Conservation (phyloP, 1,140 invertebrate species). For the Brachionus calyciflorus region DNA sequence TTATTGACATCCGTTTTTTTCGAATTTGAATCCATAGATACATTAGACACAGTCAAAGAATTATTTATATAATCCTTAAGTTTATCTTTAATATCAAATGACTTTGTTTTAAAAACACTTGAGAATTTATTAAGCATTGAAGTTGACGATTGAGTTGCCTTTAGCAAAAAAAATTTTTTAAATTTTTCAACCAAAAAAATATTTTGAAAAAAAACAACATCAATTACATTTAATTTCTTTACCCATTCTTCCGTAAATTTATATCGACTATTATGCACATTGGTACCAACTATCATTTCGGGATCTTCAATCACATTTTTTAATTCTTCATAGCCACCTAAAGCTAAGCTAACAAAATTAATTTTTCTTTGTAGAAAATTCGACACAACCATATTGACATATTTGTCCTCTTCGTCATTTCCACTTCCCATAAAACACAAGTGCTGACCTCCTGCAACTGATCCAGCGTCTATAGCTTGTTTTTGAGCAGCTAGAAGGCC, state of each 20-base stretch:
- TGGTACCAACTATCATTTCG: constrained; percentile 47
- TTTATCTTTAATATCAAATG: constrained; percentile 85
- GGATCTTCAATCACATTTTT: constrained; percentile 2
- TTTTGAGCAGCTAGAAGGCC: constrained; percentile 82
- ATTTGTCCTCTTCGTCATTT: constrained; percentile 91
- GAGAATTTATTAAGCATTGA: constrained; percentile 59
- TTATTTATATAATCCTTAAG: constrained; percentile 86
- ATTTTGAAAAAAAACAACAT: constrained; percentile 68
- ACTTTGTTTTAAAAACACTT: constrained; percentile 77
- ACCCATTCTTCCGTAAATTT: constrained; percentile 64
- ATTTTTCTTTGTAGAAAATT: constrained; percentile 91
- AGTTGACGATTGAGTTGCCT: constrained; percentile 49
- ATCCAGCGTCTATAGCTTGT: constrained; percentile 80
- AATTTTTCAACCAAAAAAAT: constrained; percentile 63
- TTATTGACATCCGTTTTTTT: neutral
- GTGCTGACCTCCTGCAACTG: constrained; percentile 87
- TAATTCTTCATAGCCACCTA: constrained; percentile 76
- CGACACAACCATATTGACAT: constrained; percentile 95
- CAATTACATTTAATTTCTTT: constrained; percentile 74
- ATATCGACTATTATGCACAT: neutral
- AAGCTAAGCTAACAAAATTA: constrained; percentile 83
- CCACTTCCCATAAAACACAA: constrained; percentile 90
- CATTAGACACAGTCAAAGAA: neutral
- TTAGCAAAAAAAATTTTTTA: constrained; percentile 52
- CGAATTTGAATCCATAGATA: neutral